phyloP scores from a whole-genome alignment of 2,113 vertebrate species.

The Monopterus albus region DNA sequence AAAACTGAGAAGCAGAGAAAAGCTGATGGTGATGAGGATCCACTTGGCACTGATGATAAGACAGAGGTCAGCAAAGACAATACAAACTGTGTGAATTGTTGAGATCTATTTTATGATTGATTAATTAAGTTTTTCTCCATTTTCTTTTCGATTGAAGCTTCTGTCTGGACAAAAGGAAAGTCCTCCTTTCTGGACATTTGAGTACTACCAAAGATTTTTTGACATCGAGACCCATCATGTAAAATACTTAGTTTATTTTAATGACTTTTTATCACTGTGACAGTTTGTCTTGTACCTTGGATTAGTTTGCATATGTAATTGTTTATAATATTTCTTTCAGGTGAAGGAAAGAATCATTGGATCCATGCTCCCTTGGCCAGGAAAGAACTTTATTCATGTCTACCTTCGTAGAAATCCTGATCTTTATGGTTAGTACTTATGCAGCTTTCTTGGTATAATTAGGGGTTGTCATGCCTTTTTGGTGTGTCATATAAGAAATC shows the following conservation, averaged over 20 bases:
- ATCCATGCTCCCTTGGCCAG: constrained; percentile 91
- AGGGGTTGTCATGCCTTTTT: neutral
- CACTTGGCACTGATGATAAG: constrained; percentile 86
- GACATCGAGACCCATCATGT: constrained; percentile 95
- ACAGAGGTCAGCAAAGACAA: constrained; percentile 86
- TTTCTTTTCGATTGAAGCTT: constrained; percentile 78
- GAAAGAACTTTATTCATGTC: constrained; percentile 93
- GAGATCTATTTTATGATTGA: no score
- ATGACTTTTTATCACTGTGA: neutral
- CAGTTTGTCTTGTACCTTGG: neutral
- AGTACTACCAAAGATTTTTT: constrained; percentile 96
- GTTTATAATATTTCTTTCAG: constrained; percentile 71
- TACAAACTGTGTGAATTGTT: no score
- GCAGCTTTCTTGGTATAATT: neutral
- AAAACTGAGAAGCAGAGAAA: constrained; percentile 75
- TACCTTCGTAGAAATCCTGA: constrained; percentile 94
- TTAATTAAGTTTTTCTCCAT: neutral
- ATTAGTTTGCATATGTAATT: neutral
- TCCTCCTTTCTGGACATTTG: constrained; percentile 96
- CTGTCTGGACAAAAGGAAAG: constrained; percentile 91
- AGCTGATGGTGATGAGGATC: constrained; percentile 81
- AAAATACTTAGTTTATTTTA: constrained; percentile 26
- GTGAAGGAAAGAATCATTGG: constrained; percentile 95
- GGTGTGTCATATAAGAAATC: no score
- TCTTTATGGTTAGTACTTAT: constrained; percentile 88